These are phyloP conservation scores for Stictonetta naevosa DNA, from an alignment of 2,113 vertebrate genomes.

Conservation along the genomic window DNA sequence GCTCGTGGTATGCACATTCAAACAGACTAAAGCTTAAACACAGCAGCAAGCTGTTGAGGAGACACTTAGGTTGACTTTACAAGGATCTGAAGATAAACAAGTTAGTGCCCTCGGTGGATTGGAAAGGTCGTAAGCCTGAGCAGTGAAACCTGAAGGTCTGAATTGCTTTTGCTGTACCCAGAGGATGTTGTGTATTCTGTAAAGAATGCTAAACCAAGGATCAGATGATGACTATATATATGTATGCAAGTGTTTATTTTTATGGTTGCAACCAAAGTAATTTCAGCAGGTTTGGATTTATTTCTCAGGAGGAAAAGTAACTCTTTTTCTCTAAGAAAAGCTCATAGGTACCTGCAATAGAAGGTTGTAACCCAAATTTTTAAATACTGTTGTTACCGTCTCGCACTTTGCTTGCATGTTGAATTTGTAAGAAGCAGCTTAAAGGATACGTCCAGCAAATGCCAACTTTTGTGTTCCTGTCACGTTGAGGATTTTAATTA, in stretches of 20 bases:
- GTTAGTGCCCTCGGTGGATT: not conserved
- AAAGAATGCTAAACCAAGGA: not conserved
- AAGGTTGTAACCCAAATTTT: not conserved
- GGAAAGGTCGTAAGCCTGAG: not conserved
- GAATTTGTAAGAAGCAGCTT: not conserved
- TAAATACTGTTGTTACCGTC: not conserved
- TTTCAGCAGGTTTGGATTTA: not conserved
- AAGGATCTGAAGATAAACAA: not conserved
- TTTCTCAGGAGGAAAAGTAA: not conserved
- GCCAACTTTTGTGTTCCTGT: not conserved
- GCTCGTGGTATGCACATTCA: accelerated
- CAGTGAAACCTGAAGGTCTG: not conserved
- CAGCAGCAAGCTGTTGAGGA: not conserved
- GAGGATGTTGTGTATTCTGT: not conserved
- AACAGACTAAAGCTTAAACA: not conserved
- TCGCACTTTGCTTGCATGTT: not conserved
- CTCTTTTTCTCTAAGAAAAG: not conserved
- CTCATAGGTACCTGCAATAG: accelerated
- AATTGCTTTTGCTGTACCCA: not conserved
- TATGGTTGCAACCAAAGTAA: not conserved
- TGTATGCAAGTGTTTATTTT: not conserved
- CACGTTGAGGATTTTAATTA: not conserved
- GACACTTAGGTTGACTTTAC: not conserved
- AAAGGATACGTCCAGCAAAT: not conserved
- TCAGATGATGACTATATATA: not conserved